Evolutionary conservation across 2,797 vertebrate species (phyloP), one percentile per base, ranked within the genome.

Genomic region (Platalea minor): DNA sequence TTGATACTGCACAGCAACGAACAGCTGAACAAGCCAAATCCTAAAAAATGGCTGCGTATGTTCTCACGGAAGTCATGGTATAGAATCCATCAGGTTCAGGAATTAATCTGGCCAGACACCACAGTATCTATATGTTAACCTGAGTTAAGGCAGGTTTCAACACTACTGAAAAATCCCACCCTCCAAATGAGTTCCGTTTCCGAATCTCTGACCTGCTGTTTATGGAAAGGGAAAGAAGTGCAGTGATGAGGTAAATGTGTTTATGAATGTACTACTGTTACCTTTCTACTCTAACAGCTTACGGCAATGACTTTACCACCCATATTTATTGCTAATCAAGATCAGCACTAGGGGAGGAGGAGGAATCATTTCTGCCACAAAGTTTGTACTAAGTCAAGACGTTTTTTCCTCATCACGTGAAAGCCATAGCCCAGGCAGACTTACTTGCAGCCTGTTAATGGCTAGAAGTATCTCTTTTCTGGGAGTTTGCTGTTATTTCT

Each of bases 231-330:
- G 60, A 31, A 87, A 88, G 79, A 79, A 91, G 82, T 28, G 53
- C 85, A 79, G 69, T 5, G 63, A 69, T 63, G 72, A 95, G 73
- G 78, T 76, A 88, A 81, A 91, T 41, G 85, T 85, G 46, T 91
- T 87, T 73, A 92, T 61, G 50, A 83, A 94, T 72, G 39, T 31
- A 26, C 78, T 89, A 61, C 72, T 91, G 89, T 93, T 95, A 94
- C 88, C 87, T n/a, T 97, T 94, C 94, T 74, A 68, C 93, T 91
- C 48, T 88, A 92, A 82, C 72, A 89, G n/a, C 75, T 80, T 41
- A 72, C 14, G 2, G 65, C 76, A 95, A 96, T 91, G 85, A 78
- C 72, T 96, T 95, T 85, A 92, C 67, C 56, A 69, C 75, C 72
- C 65, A 21, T 92, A 91, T 89, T 95, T 96, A 81, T 53, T 91